These are phyloP conservation scores for Brienomyrus longianalis DNA, from an alignment of 2,113 vertebrate genomes.

Conservation along the genomic window DNA sequence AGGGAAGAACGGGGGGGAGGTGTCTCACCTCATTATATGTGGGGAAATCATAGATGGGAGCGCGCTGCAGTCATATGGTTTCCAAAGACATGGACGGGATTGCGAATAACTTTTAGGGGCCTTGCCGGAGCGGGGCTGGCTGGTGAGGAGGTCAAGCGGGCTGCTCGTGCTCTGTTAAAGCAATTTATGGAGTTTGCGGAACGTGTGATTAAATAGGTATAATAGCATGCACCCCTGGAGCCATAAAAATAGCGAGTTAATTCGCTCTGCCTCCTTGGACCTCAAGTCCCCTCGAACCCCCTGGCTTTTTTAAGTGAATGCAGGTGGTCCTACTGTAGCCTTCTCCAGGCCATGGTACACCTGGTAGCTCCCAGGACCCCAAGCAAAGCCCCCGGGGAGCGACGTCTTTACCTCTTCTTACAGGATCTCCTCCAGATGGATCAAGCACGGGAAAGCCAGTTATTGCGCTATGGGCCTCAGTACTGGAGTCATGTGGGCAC, in stretches of 20 bases:
- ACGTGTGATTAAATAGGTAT: conserved; percentile 50
- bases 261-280: conserved; percentile 45
- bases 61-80: conserved; percentile 35
- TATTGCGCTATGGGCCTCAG: not conserved
- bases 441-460: not conserved
- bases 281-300: conserved; percentile 10
- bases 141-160: conserved; percentile 4
- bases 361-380: not conserved
- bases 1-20: conserved; percentile 18
- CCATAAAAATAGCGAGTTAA: conserved; percentile 56
- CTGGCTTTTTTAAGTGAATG: conserved; percentile 48
- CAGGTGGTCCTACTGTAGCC: conserved; percentile 48
- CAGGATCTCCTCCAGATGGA: not conserved
- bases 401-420: not conserved
- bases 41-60: conserved; percentile 36
- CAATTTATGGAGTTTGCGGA: conserved; percentile 51
- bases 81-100: conserved; percentile 33
- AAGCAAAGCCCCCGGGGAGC: not conserved
- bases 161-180: conserved; percentile 32
- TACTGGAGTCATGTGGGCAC: not conserved
- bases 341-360: not conserved
- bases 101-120: conserved; percentile 31
- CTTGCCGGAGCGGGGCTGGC: not conserved
- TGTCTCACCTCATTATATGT: conserved; percentile 54
- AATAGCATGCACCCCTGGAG: conserved; percentile 45